Conservation (phyloP, 2,797 vertebrate species). For the Oreochromis grahami region DNA sequence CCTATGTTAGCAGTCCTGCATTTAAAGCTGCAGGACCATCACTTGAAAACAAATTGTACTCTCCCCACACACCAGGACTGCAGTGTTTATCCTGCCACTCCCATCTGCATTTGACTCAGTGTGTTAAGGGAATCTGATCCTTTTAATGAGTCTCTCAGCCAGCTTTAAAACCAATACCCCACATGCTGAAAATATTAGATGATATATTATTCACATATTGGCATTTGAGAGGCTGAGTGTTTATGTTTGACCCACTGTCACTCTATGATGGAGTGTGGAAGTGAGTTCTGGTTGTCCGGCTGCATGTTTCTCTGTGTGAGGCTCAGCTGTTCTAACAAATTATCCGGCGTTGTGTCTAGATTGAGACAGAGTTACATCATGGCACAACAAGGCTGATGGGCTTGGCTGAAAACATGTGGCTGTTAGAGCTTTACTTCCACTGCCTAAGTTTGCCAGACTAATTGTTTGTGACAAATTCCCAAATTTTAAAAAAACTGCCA, state of each 20-base stretch:
- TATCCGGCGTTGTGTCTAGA: not conserved
- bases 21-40: not conserved
- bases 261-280: conserved; percentile 14
- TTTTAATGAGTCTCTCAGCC: conserved; percentile 1
- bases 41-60: not conserved
- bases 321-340: conserved; percentile 1
- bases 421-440: not conserved
- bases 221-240: not conserved
- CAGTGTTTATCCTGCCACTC: not conserved
- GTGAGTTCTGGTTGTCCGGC: not conserved
- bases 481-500: not conserved
- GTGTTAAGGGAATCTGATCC: not conserved
- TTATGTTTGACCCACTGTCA: conserved; percentile 1
- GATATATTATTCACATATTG: not conserved
- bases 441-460: not conserved
- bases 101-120: not conserved
- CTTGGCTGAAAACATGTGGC: not conserved
- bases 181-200: not conserved
- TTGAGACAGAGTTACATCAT: conserved; percentile 20
- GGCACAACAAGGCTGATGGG: not conserved
- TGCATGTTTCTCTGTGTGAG: conserved; percentile 5
- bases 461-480: not conserved
- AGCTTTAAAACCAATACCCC: not conserved
- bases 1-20: not conserved
- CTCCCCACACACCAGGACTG: not conserved